phyloP scores from a whole-genome alignment of 2,113 vertebrate species.

The Panthera leo region DNA sequence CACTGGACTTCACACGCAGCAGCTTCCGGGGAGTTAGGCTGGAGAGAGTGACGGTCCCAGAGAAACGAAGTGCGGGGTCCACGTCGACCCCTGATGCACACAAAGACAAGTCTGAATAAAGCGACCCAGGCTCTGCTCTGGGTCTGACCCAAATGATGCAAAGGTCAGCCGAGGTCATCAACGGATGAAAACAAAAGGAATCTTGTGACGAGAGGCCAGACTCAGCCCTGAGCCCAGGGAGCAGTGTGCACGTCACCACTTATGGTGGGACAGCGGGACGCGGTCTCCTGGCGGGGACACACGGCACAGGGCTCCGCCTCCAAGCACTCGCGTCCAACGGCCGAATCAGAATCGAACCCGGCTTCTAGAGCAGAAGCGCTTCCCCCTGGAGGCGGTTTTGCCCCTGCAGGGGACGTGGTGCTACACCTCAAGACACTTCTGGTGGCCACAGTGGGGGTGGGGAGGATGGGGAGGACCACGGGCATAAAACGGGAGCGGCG shows the following conservation, averaged over 20 bases:
- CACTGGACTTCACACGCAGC: rapidly evolving
- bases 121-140: not conserved
- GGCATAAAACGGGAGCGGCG: not conserved
- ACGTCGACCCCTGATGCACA: too few species aligned
- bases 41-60: not conserved
- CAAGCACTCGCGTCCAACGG: too few species aligned
- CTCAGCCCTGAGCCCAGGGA: not conserved
- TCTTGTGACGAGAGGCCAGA: rapidly evolving
- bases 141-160: too few species aligned
- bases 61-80: not conserved
- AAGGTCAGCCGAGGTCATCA: not conserved
- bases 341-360: rapidly evolving
- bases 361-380: not conserved
- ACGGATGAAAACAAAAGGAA: not conserved
- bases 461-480: not conserved
- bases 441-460: not conserved
- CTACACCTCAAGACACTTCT: not conserved
- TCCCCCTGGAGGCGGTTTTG: too few species aligned
- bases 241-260: rapidly evolving
- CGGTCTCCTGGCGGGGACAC: rapidly evolving
- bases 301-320: rapidly evolving
- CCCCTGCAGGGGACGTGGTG: not conserved
- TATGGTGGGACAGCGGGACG: not conserved
- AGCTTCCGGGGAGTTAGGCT: rapidly evolving
- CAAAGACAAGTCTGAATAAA: not conserved